Conservation (phyloP, 1,140 invertebrate genomes). For the Dreissena rostriformis region DNA sequence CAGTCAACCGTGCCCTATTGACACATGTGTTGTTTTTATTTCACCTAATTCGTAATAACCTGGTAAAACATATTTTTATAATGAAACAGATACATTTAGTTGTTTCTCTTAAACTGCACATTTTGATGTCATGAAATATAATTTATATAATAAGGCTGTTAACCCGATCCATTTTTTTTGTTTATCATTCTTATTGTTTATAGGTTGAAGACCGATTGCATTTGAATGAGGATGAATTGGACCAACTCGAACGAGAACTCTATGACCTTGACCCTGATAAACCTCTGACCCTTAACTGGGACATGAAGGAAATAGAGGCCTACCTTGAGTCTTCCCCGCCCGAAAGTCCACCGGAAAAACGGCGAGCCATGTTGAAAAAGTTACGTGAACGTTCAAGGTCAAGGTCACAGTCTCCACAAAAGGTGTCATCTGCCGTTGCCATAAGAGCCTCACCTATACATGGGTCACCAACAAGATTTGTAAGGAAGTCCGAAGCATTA, state of each 20-base stretch:
- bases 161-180: too few relatives aligned
- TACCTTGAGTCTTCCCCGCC: conserved; percentile 72
- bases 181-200: not conserved
- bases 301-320: conserved; percentile 66
- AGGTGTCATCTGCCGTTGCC: conserved; percentile 28
- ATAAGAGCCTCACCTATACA: conserved; percentile 23
- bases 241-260: conserved; percentile 60
- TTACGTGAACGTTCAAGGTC: conserved; percentile 61
- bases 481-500: not conserved
- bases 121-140: too few relatives aligned
- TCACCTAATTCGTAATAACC: too few relatives aligned
- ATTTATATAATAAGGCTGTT: too few relatives aligned
- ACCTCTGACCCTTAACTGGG: conserved; percentile 60
- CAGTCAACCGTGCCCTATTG: too few relatives aligned
- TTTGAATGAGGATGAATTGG: conserved; percentile 60
- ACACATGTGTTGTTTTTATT: too few relatives aligned
- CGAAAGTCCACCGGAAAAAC: conserved; percentile 72
- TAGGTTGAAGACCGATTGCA: conserved; percentile 46
- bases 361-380: conserved; percentile 54
- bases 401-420: conserved; percentile 51
- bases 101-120: too few relatives aligned
- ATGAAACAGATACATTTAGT: too few relatives aligned
- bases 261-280: conserved; percentile 37
- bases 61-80: too few relatives aligned
- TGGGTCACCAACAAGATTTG: conserved; percentile 13